These are phyloP conservation scores for Ophioninae sp. DNA, from an alignment of 2,888 invertebrate genomes.

Conservation along the genomic window DNA sequence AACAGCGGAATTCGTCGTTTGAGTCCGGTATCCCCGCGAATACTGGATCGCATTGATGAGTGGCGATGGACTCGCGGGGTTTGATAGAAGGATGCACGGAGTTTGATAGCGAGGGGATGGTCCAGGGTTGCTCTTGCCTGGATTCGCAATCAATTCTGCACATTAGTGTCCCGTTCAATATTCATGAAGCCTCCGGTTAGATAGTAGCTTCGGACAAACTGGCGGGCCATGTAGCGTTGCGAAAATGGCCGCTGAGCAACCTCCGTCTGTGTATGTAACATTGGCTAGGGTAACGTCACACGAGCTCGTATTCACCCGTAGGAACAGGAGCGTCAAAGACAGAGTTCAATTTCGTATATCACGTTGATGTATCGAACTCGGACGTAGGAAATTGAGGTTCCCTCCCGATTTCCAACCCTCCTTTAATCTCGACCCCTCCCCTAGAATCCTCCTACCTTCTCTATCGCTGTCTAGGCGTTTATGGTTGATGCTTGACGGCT, in stretches of 20 bases:
- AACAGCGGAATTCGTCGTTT: constrained; percentile 28
- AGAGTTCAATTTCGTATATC: constrained; percentile 76
- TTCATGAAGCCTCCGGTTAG: constrained; percentile 60
- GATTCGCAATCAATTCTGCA: constrained; percentile 74
- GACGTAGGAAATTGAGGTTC: constrained; percentile 71
- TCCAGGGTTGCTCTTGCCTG: constrained; percentile 49
- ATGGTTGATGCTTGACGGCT: constrained; percentile 24
- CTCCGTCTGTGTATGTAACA: background rate
- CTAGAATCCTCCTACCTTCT: background rate
- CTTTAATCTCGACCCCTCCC: constrained; percentile 32
- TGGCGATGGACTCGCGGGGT: constrained; percentile 28
- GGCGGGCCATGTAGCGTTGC: constrained; percentile 48
- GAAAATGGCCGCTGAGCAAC: constrained; percentile 42
- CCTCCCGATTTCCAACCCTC: constrained; percentile 31
- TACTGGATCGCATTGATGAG: constrained; percentile 72
- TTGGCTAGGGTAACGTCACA: constrained; percentile 14
- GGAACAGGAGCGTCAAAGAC: constrained; percentile 72
- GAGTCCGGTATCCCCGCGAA: constrained; percentile 50
- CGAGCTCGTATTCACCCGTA: constrained; percentile 30
- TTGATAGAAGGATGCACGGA: constrained; percentile 38
- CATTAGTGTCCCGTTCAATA: constrained; percentile 71
- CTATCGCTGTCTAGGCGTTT: constrained; percentile 12
- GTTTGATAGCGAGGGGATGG: constrained; percentile 25
- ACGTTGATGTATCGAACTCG: constrained; percentile 71
- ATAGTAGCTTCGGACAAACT: constrained; percentile 49